Conservation (phyloP, 2,888 invertebrate species). For the Dynastes grantii region DNA sequence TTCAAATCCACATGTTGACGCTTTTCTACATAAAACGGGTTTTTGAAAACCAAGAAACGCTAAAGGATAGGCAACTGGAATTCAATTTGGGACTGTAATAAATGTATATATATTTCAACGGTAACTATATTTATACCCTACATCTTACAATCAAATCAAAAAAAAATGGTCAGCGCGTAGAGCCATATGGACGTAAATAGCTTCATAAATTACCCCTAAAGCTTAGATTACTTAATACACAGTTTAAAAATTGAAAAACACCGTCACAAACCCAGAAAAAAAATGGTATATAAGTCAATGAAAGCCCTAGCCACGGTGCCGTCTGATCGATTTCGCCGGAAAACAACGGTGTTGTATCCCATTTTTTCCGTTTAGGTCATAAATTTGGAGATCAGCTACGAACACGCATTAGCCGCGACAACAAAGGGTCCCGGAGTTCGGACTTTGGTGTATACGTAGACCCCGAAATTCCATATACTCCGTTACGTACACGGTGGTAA, state of each 20-base stretch:
- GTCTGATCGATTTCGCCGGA: constrained; percentile 6
- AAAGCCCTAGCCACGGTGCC: background rate
- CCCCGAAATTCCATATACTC: background rate
- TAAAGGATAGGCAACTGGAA: no score
- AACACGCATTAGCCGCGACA: background rate
- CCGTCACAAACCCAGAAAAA: background rate
- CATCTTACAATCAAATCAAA: no score
- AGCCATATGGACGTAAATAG: background rate
- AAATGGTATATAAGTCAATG: constrained; percentile 16
- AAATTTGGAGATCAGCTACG: constrained; percentile 43
- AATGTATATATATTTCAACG: no score
- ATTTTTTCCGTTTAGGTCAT: constrained; percentile 27
- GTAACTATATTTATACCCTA: no score
- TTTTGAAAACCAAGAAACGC: no score
- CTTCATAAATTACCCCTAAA: background rate
- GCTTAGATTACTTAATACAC: background rate
- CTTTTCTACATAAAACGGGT: no score
- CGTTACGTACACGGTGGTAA: constrained; percentile 19
- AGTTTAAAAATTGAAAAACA: constrained; percentile 22
- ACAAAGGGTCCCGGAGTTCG: background rate
- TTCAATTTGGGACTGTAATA: no score
- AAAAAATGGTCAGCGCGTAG: background rate
- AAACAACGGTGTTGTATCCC: constrained; percentile 2
- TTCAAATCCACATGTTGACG: no score
- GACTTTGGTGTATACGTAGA: background rate